Evolutionary conservation across 35 echinoderm and acorn worm species (phyloP).

Genomic region (Amphiura filiformis): DNA sequence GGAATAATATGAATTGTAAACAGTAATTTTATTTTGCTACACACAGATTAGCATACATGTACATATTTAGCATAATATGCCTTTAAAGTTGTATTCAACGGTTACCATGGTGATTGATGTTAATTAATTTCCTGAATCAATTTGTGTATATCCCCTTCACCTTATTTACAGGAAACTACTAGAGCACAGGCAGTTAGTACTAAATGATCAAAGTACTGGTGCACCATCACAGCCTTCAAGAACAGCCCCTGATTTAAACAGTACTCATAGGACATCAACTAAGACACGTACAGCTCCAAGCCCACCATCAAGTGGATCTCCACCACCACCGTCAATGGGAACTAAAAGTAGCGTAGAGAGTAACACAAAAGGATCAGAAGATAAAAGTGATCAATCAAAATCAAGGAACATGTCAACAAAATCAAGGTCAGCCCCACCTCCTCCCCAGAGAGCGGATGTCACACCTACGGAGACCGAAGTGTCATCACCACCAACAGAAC

Average conservation of each 20-base stretch:
- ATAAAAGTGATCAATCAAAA: constrained; percentile 12
- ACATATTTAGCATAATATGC: too few relatives aligned
- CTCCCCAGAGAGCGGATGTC: constrained; percentile 30
- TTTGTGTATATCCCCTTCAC: not conserved
- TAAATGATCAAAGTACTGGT: constrained; percentile 12
- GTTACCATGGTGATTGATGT: too few relatives aligned
- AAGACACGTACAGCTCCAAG: constrained; percentile 28
- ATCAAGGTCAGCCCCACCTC: constrained; percentile 49
- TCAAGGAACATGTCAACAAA: not conserved
- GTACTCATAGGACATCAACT: constrained; percentile 18
- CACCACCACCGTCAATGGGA: constrained; percentile 3
- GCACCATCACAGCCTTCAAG: constrained; percentile 49
- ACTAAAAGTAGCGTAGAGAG: not conserved
- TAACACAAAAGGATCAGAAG: constrained; percentile 24
- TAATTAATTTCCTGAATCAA: not conserved
- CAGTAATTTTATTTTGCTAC: too few relatives aligned
- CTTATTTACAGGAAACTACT: constrained; percentile 73
- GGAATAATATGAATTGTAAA: too few relatives aligned
- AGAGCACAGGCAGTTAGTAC: constrained; percentile 67
- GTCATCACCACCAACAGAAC: not conserved
- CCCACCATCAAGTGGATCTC: constrained; percentile 15
- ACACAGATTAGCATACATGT: too few relatives aligned
- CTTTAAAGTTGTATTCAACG: too few relatives aligned
- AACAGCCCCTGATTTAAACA: constrained; percentile 19
- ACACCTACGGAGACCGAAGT: constrained; percentile 1